A percentile compares a stretch with the other conserved stretches of the same genome.
These are phyloP conservation scores for Melanotaenia boesemani DNA, from an alignment of 2,797 vertebrate genomes.

Conservation along the genomic window DNA sequence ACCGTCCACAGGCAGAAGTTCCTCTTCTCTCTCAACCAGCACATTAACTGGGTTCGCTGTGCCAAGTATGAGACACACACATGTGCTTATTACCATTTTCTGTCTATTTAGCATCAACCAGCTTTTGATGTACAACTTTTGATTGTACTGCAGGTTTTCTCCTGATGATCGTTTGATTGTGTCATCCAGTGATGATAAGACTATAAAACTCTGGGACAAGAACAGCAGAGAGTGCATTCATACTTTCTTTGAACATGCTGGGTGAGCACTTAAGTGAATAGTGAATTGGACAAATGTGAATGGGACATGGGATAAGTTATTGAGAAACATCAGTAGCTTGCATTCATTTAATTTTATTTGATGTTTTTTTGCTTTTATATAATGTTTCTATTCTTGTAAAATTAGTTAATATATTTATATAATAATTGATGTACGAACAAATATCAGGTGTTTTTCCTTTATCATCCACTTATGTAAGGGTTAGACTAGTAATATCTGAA, in stretches of 20 bases:
- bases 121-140: background rate
- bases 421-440: background rate
- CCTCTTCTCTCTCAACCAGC: constrained; percentile 93
- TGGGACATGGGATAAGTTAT: constrained; percentile 2
- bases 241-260: constrained; percentile 92
- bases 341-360: too few relatives aligned
- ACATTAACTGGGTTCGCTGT: constrained; percentile 99
- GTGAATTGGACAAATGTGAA: background rate
- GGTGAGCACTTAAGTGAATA: constrained; percentile 80
- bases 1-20: constrained; percentile 94
- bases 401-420: background rate
- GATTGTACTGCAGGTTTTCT: constrained; percentile 88
- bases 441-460: too few relatives aligned
- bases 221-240: constrained; percentile 93
- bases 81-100: background rate
- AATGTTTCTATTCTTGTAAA: too few relatives aligned
- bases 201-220: constrained; percentile 97
- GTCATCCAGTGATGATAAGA: constrained; percentile 95
- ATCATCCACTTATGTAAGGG: too few relatives aligned
- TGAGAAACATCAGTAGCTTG: background rate
- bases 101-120: background rate
- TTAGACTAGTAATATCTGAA: too few relatives aligned
- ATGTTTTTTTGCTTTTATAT: too few relatives aligned
- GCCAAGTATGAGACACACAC: constrained; percentile 86
- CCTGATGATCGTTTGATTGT: constrained; percentile 94